Base-by-base conservation (phyloP, 2,797 vertebrate genomes). In the Pelodytes ibericus region DNA sequence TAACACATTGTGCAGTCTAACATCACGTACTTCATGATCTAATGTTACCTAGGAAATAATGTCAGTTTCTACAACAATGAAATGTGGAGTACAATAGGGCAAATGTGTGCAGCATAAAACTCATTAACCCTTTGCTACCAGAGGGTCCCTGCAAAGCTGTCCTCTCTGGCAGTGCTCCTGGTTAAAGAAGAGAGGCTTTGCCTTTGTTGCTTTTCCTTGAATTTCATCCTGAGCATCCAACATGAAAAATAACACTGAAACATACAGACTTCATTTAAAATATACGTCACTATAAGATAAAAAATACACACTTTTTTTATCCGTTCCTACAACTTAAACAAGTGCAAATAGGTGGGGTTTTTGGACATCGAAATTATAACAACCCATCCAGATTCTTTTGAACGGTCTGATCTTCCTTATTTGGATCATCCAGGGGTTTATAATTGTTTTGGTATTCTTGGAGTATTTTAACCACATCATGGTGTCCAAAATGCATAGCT, bases 401-500 rank as follows among this genome's bases (percentile, higher is more conserved):
- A 7, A 95, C 94, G 0, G 87, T 96, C 75, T 89, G 89, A 26
- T 87, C 91, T 89, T 96, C 91, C 76, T 95, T 94, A 22, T 15
- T 81, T 7, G 86, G 53, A 64, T 83, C 88, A 2, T 95, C 94
- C 70, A 91, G 91, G 5, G 95, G 95, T 1, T 92, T 96, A 87
- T 96, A 96, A 69, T 96, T 90, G 82, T 86, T 94, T 90, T 97
- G 94, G 85, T 97, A 97, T 2, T 99, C 96, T 8, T 94, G 94
- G 41, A 99, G 96, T 80, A 99, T 96, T 83, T 95, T 96, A 73
- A 99, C 94, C 1, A 99, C 95, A 4, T 99, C 98, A 0, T 98
- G 97, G 87, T 99, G 98, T 83, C 97, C 97, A 1, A 99, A 99
- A 84, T 99, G 98, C 80, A 98, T 92, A 0, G 97, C 98, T 84